Base-by-base conservation (phyloP, 2,113 vertebrate genomes). In the Vulpes lagopus region DNA sequence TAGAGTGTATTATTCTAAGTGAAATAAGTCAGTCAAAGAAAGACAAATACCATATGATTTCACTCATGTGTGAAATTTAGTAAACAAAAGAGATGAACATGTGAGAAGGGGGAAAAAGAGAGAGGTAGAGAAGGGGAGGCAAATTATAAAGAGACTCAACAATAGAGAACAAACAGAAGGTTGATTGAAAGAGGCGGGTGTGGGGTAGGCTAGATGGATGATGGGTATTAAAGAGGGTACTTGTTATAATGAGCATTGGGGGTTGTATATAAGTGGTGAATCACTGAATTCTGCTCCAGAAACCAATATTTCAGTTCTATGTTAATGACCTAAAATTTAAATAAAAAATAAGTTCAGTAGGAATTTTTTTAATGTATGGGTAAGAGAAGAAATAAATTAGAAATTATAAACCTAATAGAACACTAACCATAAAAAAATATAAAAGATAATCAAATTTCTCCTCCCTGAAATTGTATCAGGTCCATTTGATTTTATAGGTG, bases 391-490 rank as follows among this genome's bases (percentile, higher is more conserved):
- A 89, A 53, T 62, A 80, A 94, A 82, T 43, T 35, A 64, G 23
- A 82, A 74, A 94, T 55, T 73, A 74, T 53, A 64, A 91, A 73
- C 14, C 59, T 85, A 89, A 81, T 20, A 69, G 20, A 96, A 57
- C 1, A 22, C 65, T 43, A 95, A 62, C 27, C 38, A 71, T 16
- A 76, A 87, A 67, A 91, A 11, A 89, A 67, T 8, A 74, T 12
- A 55, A 81, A 80, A 74, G 19, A 9, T 55, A 84, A 89, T 62
- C 83, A 83, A 84, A 84, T 30, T 2, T 57, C 20, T 55, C 76
- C 59, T 76, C 62, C 62, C 69, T 79, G n/a, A 71, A 92, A 89
- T 17, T 23, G 9, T 32, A 32, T 62, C 43, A 32, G 12, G 11
- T 84, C 30, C 14, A 51, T 27, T 14, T 32, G 22, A 84, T 74